These are phyloP conservation scores for Helleia helle DNA, from an alignment of 2,888 invertebrate genomes.

Conservation along the genomic window DNA sequence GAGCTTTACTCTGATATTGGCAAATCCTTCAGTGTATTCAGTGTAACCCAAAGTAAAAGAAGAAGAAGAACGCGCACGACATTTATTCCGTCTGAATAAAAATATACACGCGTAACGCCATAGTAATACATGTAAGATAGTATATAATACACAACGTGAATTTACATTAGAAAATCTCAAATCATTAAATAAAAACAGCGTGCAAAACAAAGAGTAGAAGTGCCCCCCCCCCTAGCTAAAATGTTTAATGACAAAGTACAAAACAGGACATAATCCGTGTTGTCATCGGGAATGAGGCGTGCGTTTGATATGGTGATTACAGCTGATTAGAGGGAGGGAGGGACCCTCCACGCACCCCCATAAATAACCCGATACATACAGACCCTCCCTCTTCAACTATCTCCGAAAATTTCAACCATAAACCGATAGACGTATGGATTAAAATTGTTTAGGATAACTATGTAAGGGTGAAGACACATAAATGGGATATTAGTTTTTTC, in stretches of 20 bases:
- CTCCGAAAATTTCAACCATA: slow-evolving; percentile 27
- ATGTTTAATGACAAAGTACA: slow-evolving; percentile 10
- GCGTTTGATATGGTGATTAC: slow-evolving; percentile 74
- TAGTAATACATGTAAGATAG: no score
- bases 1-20: no score
- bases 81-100: no score
- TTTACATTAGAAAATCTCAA: no score
- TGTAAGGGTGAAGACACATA: slow-evolving; percentile 47
- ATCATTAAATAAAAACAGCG: no score
- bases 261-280: slow-evolving; percentile 49
- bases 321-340: slow-evolving; percentile 67
- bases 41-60: no score
- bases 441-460: slow-evolving; percentile 20
- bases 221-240: slow-evolving; percentile 10
- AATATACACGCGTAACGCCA: no score
- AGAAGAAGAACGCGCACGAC: no score
- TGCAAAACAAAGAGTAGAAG: slow-evolving; percentile 9
- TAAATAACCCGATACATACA: slow-evolving; percentile 69
- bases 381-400: slow-evolving; percentile 18
- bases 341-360: slow-evolving; percentile 59
- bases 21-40: no score
- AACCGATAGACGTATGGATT: slow-evolving; percentile 33
- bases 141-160: no score
- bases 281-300: slow-evolving; percentile 66
- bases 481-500: slow-evolving; percentile 65